Percentiles rank a stretch among this genome's conserved stretches.
phyloP scores from a whole-genome alignment of 2,113 vertebrate genomes.

The Pelobates fuscus region DNA sequence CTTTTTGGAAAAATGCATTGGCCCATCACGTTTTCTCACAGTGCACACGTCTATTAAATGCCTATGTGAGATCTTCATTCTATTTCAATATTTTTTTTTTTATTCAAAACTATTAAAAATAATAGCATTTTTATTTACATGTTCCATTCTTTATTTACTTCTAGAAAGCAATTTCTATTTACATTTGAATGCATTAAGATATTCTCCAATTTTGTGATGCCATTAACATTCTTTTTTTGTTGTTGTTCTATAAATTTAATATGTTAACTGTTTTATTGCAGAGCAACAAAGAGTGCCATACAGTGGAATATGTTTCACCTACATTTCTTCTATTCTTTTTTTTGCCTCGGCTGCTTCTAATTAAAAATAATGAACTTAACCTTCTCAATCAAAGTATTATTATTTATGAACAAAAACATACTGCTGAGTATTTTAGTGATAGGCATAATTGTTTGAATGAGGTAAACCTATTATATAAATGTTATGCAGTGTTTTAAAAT shows the following conservation, averaged over 20 bases:
- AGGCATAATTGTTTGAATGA: background rate
- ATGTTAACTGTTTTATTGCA: constrained; percentile 19
- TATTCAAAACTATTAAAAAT: too few species aligned
- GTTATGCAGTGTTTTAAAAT: too few species aligned
- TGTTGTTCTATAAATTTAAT: constrained; percentile 10
- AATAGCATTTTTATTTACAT: too few species aligned
- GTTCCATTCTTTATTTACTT: too few species aligned
- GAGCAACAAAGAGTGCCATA: background rate
- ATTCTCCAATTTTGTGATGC: background rate
- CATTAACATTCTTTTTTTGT: background rate
- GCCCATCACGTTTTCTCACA: too few species aligned
- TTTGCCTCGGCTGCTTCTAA: too few species aligned
- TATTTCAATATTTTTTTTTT: too few species aligned
- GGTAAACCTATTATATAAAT: background rate
- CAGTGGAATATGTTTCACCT: constrained; percentile 20
- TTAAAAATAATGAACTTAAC: constrained; percentile 28
- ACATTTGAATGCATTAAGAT: background rate
- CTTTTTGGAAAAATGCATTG: too few species aligned
- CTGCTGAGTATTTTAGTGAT: too few species aligned
- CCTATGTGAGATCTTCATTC: too few species aligned
- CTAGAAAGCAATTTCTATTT: too few species aligned
- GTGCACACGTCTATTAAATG: too few species aligned
- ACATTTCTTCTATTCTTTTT: constrained; percentile 19
- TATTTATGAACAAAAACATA: background rate
- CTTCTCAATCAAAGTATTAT: constrained; percentile 17